A percentile compares a stretch with the other conserved stretches of the same genome.
Conservation (phyloP, 2,797 vertebrate genomes). For the Chaetodon trifasciatus region DNA sequence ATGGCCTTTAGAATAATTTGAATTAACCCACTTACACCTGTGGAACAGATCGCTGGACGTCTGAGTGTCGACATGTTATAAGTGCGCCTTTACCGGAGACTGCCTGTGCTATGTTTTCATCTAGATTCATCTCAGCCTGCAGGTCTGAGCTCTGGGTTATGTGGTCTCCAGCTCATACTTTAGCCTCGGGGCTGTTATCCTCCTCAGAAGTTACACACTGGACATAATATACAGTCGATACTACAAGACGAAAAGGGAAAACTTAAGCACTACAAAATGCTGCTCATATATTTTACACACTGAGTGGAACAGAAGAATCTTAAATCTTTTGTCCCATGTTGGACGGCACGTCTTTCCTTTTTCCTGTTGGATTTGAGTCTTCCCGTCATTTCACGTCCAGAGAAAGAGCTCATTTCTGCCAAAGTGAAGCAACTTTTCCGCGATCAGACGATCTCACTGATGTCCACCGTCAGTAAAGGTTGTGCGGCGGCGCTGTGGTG, state of each 20-base stretch:
- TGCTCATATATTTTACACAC: not conserved
- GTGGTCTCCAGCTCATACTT: slow-evolving; percentile 40
- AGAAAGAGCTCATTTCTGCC: slow-evolving; percentile 28
- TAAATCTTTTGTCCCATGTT: not conserved
- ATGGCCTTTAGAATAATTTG: slow-evolving; percentile 37
- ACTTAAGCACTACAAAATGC: slow-evolving; percentile 14
- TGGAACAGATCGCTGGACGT: not conserved
- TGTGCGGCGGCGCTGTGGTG: slow-evolving; percentile 19
- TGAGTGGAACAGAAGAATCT: not conserved
- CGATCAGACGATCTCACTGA: slow-evolving; percentile 56
- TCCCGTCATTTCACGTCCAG: slow-evolving; percentile 4
- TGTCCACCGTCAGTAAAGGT: slow-evolving; percentile 34
- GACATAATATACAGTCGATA: slow-evolving; percentile 24
- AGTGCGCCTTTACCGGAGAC: not conserved
- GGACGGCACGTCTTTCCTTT: not conserved
- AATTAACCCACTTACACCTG: slow-evolving; percentile 37
- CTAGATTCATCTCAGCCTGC: slow-evolving; percentile 27
- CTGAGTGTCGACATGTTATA: not conserved
- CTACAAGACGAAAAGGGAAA: slow-evolving; percentile 17
- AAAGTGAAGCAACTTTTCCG: slow-evolving; percentile 68
- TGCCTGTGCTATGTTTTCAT: slow-evolving; percentile 22
- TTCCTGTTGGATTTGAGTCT: not conserved
- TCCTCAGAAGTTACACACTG: slow-evolving; percentile 25
- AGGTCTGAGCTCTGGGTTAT: slow-evolving; percentile 44
- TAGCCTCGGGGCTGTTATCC: slow-evolving; percentile 33